Base-by-base conservation (phyloP, 2,113 vertebrate genomes). In the Saccopteryx leptura region DNA sequence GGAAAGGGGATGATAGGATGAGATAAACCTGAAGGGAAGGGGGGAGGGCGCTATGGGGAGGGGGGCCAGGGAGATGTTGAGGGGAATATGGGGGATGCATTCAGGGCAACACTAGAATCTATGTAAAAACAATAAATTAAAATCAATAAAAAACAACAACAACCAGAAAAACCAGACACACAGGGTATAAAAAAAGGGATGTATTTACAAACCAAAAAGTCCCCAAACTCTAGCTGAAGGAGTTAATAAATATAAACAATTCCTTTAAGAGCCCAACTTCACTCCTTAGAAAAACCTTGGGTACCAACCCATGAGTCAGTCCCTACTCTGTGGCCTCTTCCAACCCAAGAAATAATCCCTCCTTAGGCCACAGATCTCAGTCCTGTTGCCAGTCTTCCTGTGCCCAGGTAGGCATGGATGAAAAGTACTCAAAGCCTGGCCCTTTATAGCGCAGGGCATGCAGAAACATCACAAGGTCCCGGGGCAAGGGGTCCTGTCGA, bases 371-470 rank as follows among this genome's bases (percentile, higher is more conserved):
- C 6, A 28, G 7, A 19, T 60, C 50, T 91, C 28, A 97, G 94
- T 97, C 98, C 18, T 99, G 98, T 69, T 98, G 81, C 99, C 99
- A 99, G 97, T 99, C 98, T n/a, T 99, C 99, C 97, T 98, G 98
- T 63, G 99, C 99, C 99, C 99, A 99, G n/a, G 98, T 96, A 0
- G 99, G 99, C 98, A 99, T 98, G 48, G 82, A 96, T 91, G 99
- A 99, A 75, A 98, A 98, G 91, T 99, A 99, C 92, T 99, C 99
- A 98, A 99, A 99, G 46, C 98, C 99, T 0, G 98, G 98, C n/a
- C 99, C 99, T 98, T 99, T 99, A 95, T 99, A 99, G 69, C 99
- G 95, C 78, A 99, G 97, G 5, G 99, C 99, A 0, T 99, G 99
- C 4, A 99, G 99, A 94, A 99, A 99, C 99, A 99, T 99, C 93